phyloP scores from a whole-genome alignment of 2,797 vertebrate species.

The Adrianichthys oophorus region DNA sequence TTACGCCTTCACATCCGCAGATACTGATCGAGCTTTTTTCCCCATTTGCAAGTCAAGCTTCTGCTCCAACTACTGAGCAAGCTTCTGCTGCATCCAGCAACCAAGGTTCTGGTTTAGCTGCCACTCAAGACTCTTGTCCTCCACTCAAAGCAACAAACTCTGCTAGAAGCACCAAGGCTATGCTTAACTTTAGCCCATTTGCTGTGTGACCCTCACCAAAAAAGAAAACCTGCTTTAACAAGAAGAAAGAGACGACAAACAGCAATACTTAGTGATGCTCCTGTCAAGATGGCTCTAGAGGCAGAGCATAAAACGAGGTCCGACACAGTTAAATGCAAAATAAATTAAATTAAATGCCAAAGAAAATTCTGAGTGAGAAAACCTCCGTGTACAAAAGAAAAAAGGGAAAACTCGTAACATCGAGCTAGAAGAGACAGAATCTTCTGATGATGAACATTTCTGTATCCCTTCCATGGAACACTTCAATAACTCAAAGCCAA shows the following conservation, averaged over 20 bases:
- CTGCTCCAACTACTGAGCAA: too few relatives aligned
- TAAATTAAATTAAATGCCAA: too few relatives aligned
- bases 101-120: neutral
- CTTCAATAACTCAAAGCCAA: conserved; percentile 2
- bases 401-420: too few relatives aligned
- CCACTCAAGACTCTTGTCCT: neutral
- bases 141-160: neutral
- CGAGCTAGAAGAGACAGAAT: neutral
- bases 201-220: neutral
- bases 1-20: neutral
- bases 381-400: neutral
- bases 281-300: too few relatives aligned
- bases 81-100: neutral
- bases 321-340: too few relatives aligned
- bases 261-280: neutral
- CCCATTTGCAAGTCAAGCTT: neutral
- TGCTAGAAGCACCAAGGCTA: neutral
- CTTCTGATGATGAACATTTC: neutral
- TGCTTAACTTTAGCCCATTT: neutral
- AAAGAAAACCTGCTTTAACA: neutral
- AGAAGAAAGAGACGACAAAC: neutral
- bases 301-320: too few relatives aligned
- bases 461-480: neutral
- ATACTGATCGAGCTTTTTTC: neutral
- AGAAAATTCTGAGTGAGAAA: neutral